Base-by-base conservation (phyloP, 2,888 invertebrate species). In the Petrophora chlorosata region DNA sequence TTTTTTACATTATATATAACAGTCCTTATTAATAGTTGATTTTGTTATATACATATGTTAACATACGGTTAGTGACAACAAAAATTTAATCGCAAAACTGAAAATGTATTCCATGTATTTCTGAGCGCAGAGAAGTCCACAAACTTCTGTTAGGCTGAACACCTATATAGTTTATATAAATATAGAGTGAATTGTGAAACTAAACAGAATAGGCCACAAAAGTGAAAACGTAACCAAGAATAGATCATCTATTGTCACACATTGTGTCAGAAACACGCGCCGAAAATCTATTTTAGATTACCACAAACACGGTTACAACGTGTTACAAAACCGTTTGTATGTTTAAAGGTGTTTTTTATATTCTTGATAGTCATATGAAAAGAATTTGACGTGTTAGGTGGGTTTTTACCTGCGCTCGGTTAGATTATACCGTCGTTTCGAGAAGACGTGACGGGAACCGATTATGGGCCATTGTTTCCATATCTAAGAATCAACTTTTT, bases 361-460 rank as follows among this genome's bases (percentile, higher is more conserved):
- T 46, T 38, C 58, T 55, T 56, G 53, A 48, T 47, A 45, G 29
- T 48, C 25, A 23, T 59, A 50, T 53, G 51, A 55, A 65, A 63
- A 58, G 49, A 55, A 61, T 58, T 65, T 65, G 56, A 56, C 35
- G 55, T 42, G 53, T 39, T 30, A 26, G 15, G 41, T 48, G 48
- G 54, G 47, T 46, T 61, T 64, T 59, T 77, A 77, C 76, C 77
- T 73, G 72, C 53, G 55, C 59, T 45, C 52, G 57, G 60, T 57
- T 55, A 56, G 53, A 51, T 48, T 44, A 64, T 56, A 52, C 55
- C 56, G 59, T 54, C 67, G 58, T 67, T 69, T 56, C 51, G 59
- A 54, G 64, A 59, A 66, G 70, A 81, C 82, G 82, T 84, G 85
- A 78, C 79, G 66, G 72, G 72, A 76, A 78, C 79, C 76, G 68